Evolutionary conservation across 2,113 vertebrate species (phyloP).

Genomic region (Forbesichthys agassizii): DNA sequence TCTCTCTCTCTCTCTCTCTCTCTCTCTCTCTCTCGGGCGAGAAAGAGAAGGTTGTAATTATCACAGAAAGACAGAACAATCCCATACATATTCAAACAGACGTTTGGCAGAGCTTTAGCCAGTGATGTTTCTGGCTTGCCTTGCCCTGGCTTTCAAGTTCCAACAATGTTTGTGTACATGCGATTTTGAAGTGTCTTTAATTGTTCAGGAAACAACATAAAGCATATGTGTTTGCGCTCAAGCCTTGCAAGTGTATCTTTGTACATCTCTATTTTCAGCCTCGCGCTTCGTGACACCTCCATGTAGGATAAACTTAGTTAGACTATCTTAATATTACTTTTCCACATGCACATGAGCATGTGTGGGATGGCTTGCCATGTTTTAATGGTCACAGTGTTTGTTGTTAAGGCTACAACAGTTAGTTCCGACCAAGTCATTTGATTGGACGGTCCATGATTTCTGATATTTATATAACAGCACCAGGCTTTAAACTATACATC

Average conservation of each 20-base stretch:
- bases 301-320: too few species aligned
- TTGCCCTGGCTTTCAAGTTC: not conserved
- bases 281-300: not conserved
- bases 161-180: not conserved
- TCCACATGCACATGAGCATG: too few species aligned
- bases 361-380: too few species aligned
- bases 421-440: too few species aligned
- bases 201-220: not conserved
- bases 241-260: too few species aligned
- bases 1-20: not conserved
- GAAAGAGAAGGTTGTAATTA: not conserved
- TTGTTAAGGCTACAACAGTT: too few species aligned
- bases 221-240: too few species aligned
- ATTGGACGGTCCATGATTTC: too few species aligned
- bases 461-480: too few species aligned
- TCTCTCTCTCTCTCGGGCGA: not conserved
- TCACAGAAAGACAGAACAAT: slow-evolving; percentile 8
- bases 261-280: not conserved
- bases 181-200: not conserved
- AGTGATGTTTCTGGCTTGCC: slow-evolving; percentile 10
- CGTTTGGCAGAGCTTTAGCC: slow-evolving; percentile 3
- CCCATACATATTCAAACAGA: slow-evolving; percentile 3
- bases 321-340: too few species aligned
- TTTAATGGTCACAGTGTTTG: too few species aligned
- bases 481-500: too few species aligned